A percentile compares a stretch with the other conserved stretches of the same genome.
Evolutionary conservation across 2,888 invertebrate genomes (phyloP).

Genomic region (Netelia melanura): DNA sequence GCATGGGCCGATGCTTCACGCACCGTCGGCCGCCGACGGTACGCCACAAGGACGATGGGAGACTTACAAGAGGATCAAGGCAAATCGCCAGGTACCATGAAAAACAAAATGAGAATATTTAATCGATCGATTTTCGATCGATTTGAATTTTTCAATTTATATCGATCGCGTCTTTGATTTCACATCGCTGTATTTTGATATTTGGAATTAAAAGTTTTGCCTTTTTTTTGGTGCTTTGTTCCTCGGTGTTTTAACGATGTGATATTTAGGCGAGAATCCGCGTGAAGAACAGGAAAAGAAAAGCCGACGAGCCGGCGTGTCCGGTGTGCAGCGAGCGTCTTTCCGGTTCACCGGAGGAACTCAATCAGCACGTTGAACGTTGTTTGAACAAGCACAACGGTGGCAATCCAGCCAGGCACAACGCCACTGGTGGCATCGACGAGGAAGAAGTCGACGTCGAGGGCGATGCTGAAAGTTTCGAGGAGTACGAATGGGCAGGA

Average conservation of each 20-base stretch:
- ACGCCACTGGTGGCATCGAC: slow-evolving; percentile 87
- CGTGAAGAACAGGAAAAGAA: slow-evolving; percentile 89
- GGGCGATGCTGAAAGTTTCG: slow-evolving; percentile 88
- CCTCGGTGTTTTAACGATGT: slow-evolving; percentile 34
- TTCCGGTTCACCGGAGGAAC: slow-evolving; percentile 88
- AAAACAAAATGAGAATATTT: slow-evolving; percentile 65
- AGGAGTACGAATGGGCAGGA: slow-evolving; percentile 97
- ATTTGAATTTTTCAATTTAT: no score
- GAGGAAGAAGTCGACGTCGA: slow-evolving; percentile 94
- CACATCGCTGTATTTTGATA: not conserved
- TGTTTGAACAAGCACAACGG: slow-evolving; percentile 88
- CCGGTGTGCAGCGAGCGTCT: slow-evolving; percentile 92
- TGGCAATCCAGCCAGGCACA: slow-evolving; percentile 90
- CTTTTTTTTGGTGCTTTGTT: slow-evolving; percentile 8
- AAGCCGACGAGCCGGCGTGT: slow-evolving; percentile 89
- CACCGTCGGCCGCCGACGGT: slow-evolving; percentile 84
- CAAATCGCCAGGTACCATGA: slow-evolving; percentile 89
- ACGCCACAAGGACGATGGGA: slow-evolving; percentile 89
- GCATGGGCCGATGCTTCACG: slow-evolving; percentile 82
- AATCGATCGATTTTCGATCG: no score
- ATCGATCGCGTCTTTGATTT: no score
- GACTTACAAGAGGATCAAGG: slow-evolving; percentile 91
- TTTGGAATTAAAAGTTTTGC: not conserved
- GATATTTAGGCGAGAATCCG: slow-evolving; percentile 83
- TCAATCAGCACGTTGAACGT: slow-evolving; percentile 91